Evolutionary conservation across 2,797 vertebrate species (phyloP).

Genomic region (Syngnathus rostellatus): DNA sequence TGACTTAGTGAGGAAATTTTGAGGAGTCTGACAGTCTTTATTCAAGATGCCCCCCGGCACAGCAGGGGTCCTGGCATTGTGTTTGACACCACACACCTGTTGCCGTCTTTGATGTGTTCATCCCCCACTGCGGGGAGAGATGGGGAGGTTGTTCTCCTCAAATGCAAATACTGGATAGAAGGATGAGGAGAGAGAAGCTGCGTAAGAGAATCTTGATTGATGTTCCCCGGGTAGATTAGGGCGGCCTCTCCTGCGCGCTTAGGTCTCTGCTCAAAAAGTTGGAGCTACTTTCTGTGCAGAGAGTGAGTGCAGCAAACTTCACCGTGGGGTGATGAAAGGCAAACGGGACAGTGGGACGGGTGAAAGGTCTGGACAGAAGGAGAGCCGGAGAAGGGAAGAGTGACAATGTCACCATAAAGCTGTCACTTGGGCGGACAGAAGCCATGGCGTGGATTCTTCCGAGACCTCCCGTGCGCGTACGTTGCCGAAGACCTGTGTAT

Average conservation of each 20-base stretch:
- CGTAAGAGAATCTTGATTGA: slow-evolving; percentile 49
- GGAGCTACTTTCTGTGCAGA: slow-evolving; percentile 30
- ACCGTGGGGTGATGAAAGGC: slow-evolving; percentile 32
- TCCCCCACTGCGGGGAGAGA: slow-evolving; percentile 37
- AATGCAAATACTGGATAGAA: slow-evolving; percentile 54
- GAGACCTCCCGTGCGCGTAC: slow-evolving; percentile 27
- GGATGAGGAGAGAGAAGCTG: slow-evolving; percentile 49
- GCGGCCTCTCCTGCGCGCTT: slow-evolving; percentile 42
- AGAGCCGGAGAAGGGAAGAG: slow-evolving; percentile 29
- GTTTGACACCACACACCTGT: slow-evolving; percentile 65
- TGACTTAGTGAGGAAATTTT: slow-evolving; percentile 51
- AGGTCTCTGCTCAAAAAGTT: slow-evolving; percentile 42
- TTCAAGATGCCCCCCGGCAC: slow-evolving; percentile 48
- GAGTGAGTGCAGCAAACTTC: slow-evolving; percentile 26
- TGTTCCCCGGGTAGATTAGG: slow-evolving; percentile 49
- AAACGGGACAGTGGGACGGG: slow-evolving; percentile 23
- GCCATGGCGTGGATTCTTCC: slow-evolving; percentile 42
- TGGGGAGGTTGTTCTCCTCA: slow-evolving; percentile 44
- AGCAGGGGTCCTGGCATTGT: slow-evolving; percentile 56
- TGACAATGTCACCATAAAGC: slow-evolving; percentile 60
- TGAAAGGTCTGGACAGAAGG: slow-evolving; percentile 38
- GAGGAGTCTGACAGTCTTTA: slow-evolving; percentile 61
- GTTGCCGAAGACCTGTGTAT: slow-evolving; percentile 22
- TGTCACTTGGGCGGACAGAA: slow-evolving; percentile 50
- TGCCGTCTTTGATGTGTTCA: slow-evolving; percentile 60